These are phyloP conservation scores for Microcaecilia unicolor DNA, from an alignment of 2,797 vertebrate genomes.

Conservation along the genomic window DNA sequence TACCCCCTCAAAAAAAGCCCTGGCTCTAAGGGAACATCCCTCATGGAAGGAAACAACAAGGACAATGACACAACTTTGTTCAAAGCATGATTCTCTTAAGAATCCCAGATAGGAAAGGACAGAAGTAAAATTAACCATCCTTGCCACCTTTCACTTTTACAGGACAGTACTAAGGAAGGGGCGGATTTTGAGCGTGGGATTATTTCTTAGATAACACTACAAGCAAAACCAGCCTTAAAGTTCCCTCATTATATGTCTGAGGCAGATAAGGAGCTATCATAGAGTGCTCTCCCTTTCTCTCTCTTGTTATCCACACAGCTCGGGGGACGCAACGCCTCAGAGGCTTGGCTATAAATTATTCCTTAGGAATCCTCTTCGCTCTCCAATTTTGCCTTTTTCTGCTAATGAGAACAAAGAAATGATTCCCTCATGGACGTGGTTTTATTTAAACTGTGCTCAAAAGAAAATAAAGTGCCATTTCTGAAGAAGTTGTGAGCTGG, in stretches of 20 bases:
- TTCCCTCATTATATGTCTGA: slow-evolving; percentile 2
- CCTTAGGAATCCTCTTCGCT: not conserved
- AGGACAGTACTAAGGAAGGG: not conserved
- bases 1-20: too few relatives aligned
- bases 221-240: not conserved
- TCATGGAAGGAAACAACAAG: too few relatives aligned
- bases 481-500: not conserved
- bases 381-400: not conserved
- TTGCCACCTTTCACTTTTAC: not conserved
- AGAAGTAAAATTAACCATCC: too few relatives aligned
- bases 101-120: too few relatives aligned
- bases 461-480: not conserved
- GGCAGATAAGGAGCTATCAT: not conserved
- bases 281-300: too few relatives aligned
- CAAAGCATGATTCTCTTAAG: too few relatives aligned
- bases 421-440: not conserved
- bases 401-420: not conserved
- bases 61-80: too few relatives aligned
- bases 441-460: not conserved
- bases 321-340: not conserved
- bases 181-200: not conserved
- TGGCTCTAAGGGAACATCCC: too few relatives aligned
- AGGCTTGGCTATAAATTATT: not conserved
- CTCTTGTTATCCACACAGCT: not conserved
- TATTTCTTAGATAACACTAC: not conserved